Evolutionary conservation across 2,797 vertebrate genomes (phyloP).

Genomic region (Kryptopterus vitreolus): DNA sequence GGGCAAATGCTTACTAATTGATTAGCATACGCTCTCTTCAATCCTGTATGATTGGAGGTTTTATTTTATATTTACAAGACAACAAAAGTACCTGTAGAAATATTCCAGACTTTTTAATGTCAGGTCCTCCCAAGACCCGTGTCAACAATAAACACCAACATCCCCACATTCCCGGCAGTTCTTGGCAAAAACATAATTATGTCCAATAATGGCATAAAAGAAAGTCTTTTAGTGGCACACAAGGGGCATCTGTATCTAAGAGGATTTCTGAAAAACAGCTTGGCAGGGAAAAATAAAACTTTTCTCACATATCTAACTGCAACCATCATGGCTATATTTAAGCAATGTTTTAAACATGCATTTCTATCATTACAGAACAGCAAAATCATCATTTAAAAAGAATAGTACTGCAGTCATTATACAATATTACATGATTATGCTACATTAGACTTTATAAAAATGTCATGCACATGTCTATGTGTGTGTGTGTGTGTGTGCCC

Average conservation of each 20-base stretch:
- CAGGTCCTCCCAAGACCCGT: conserved; percentile 1
- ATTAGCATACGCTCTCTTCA: background rate
- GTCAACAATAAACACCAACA: background rate
- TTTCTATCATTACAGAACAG: background rate
- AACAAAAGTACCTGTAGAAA: background rate
- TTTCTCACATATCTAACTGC: background rate
- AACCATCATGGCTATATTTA: background rate
- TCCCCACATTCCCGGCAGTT: background rate
- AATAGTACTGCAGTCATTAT: too few species aligned
- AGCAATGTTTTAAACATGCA: background rate
- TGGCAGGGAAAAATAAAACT: background rate
- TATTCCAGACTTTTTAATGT: background rate
- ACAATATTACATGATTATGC: too few species aligned
- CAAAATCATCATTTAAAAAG: background rate
- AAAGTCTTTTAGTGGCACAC: background rate
- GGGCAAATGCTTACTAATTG: background rate
- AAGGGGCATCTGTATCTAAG: background rate
- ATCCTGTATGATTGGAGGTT: background rate
- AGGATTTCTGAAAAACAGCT: background rate
- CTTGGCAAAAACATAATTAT: conserved; percentile 13
- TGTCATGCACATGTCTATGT: background rate
- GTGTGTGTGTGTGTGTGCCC: background rate
- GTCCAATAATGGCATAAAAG: background rate
- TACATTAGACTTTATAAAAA: too few species aligned
- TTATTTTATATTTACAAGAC: too few species aligned